Percentiles rank a stretch among this genome's conserved stretches.
phyloP scores from a whole-genome alignment of 2,797 vertebrate genomes.

The Liparis tanakae region DNA sequence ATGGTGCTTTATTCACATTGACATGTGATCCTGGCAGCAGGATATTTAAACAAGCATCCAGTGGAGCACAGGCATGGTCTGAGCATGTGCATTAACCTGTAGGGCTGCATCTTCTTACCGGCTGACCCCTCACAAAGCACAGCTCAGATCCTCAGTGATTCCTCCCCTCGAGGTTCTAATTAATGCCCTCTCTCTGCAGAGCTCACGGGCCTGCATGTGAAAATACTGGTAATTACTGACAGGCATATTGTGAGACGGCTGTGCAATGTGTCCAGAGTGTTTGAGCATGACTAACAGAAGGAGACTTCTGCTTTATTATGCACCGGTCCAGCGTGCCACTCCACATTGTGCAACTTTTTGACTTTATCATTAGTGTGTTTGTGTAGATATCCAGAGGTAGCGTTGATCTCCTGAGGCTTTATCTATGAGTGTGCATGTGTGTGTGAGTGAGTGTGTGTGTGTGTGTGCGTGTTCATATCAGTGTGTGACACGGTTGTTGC shows the following conservation, averaged over 20 bases:
- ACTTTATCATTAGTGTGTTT: slow-evolving; percentile 47
- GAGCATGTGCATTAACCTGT: slow-evolving; percentile 33
- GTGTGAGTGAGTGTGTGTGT: background rate
- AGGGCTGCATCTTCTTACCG: slow-evolving; percentile 15
- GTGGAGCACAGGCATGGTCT: slow-evolving; percentile 12
- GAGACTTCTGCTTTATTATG: slow-evolving; percentile 23
- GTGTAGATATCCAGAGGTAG: slow-evolving; percentile 37
- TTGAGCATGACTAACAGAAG: slow-evolving; percentile 16
- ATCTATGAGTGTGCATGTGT: slow-evolving; percentile 5
- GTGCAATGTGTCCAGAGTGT: slow-evolving; percentile 9
- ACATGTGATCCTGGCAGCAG: slow-evolving; percentile 3
- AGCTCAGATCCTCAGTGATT: slow-evolving; percentile 26
- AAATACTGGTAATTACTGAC: slow-evolving; percentile 12
- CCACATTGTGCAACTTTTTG: slow-evolving; percentile 12
- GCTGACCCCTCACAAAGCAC: slow-evolving; percentile 41
- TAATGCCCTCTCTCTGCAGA: slow-evolving; percentile 40
- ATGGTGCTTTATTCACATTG: slow-evolving; percentile 12
- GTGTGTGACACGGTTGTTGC: slow-evolving; percentile 14
- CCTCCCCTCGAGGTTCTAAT: slow-evolving; percentile 37
- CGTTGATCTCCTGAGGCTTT: slow-evolving; percentile 53
- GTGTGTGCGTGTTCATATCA: slow-evolving; percentile 3
- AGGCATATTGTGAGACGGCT: slow-evolving; percentile 10
- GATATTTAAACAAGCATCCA: slow-evolving; percentile 8
- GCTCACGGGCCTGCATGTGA: slow-evolving; percentile 21
- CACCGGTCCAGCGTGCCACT: background rate